These are phyloP conservation scores for Anolis carolinensis DNA, from an alignment of 2,113 vertebrate genomes.

Conservation along the genomic window DNA sequence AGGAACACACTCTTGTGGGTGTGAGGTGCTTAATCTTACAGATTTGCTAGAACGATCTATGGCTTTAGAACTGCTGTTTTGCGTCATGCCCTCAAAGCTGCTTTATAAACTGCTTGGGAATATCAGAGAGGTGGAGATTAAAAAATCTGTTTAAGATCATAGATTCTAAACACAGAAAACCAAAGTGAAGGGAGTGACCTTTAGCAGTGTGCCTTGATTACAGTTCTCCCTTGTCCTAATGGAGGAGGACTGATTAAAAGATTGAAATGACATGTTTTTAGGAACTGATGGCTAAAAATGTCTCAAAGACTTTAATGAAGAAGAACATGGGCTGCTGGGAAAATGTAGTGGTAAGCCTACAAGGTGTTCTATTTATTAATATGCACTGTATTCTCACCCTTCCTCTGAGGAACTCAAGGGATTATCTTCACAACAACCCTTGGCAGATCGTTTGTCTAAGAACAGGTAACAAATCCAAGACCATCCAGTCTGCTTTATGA, in stretches of 20 bases:
- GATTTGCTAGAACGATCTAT: conserved; percentile 71
- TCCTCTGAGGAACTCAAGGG: not conserved
- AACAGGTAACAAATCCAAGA: not conserved
- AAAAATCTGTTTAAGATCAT: conserved; percentile 50
- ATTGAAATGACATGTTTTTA: rapidly evolving
- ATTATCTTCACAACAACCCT: not conserved
- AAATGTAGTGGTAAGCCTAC: too few species aligned
- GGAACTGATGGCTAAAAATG: not conserved
- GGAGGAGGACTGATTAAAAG: rapidly evolving
- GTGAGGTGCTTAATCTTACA: conserved; percentile 72
- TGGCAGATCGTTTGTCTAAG: too few species aligned
- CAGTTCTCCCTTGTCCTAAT: not conserved
- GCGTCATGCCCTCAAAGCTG: conserved; percentile 69
- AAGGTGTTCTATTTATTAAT: not conserved
- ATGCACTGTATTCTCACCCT: not conserved
- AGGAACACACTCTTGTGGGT: conserved; percentile 57
- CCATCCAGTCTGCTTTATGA: not conserved
- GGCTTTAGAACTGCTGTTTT: conserved; percentile 66
- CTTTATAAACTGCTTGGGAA: conserved; percentile 56
- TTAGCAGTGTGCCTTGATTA: conserved; percentile 1
- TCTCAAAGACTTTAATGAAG: not conserved
- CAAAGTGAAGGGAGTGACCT: not conserved
- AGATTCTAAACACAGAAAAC: conserved; percentile 34
- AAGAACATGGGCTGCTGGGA: not conserved
- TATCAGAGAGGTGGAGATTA: conserved; percentile 56